Conservation (phyloP, 1,140 invertebrate species). For the Acarapis woodi region DNA sequence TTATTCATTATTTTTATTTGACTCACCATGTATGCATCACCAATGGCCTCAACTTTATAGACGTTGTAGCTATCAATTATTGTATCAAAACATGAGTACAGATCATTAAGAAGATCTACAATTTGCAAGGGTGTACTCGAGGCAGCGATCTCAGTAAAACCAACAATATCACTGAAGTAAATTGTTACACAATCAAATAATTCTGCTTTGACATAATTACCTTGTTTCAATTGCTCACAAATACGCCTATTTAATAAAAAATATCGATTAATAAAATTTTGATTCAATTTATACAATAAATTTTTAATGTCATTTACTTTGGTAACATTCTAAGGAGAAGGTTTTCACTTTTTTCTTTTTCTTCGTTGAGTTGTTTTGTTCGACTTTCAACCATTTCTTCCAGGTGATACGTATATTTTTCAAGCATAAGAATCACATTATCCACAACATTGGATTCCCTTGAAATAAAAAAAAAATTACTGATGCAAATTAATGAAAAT, state of each 20-base stretch:
- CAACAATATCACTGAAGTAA: constrained; percentile 86
- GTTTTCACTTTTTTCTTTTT: constrained; percentile 77
- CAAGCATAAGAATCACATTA: constrained; percentile 56
- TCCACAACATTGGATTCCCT: constrained; percentile 57
- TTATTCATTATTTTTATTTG: not conserved
- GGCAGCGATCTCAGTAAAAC: constrained; percentile 41
- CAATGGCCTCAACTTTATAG: constrained; percentile 40
- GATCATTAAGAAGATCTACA: constrained; percentile 76
- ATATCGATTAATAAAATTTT: too few species aligned
- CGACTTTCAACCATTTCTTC: constrained; percentile 66
- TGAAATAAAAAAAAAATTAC: constrained; percentile 1
- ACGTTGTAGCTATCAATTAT: constrained; percentile 81
- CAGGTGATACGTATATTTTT: constrained; percentile 53
- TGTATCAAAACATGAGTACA: constrained; percentile 76
- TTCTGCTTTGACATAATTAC: constrained; percentile 70
- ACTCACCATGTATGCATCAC: not conserved
- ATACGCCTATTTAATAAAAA: too few species aligned
- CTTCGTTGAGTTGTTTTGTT: constrained; percentile 67
- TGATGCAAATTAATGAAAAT: not conserved
- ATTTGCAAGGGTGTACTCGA: constrained; percentile 18
- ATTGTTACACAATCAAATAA: constrained; percentile 76
- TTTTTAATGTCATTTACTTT: constrained; percentile 30
- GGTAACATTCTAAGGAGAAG: constrained; percentile 72
- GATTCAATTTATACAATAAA: constrained; percentile 19
- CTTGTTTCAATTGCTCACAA: constrained; percentile 41